Conservation (phyloP, 2,888 invertebrate genomes). For the Drosophila multiciliata region DNA sequence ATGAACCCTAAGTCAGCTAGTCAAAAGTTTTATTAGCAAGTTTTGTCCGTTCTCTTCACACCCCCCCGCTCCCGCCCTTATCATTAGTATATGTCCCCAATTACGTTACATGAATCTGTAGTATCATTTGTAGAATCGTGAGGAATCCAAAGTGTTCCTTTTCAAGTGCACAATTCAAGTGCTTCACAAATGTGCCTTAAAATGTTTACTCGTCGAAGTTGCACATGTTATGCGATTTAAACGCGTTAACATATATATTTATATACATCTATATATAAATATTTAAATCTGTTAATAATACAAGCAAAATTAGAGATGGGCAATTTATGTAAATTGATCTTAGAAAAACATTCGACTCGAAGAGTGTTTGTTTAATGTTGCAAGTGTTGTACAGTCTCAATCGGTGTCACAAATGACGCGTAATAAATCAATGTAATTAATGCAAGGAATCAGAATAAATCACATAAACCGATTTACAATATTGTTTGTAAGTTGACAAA, state of each 20-base stretch:
- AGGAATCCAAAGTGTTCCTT: slow-evolving; percentile 18
- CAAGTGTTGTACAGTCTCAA: neutral
- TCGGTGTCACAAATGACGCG: too few relatives aligned
- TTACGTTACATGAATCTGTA: slow-evolving; percentile 5
- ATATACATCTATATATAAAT: neutral
- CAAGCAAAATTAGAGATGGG: slow-evolving; percentile 40
- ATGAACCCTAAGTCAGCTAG: slow-evolving; percentile 69
- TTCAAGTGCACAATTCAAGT: slow-evolving; percentile 17
- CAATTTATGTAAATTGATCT: slow-evolving; percentile 11
- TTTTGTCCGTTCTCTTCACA: slow-evolving; percentile 19
- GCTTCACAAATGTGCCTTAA: slow-evolving; percentile 51
- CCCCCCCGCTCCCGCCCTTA: neutral
- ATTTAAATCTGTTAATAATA: slow-evolving; percentile 42
- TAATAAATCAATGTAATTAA: too few relatives aligned
- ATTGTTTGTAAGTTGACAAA: too few relatives aligned
- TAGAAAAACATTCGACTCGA: neutral
- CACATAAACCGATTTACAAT: neutral
- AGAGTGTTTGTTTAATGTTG: slow-evolving; percentile 1
- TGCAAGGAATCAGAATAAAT: neutral
- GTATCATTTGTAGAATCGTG: slow-evolving; percentile 12
- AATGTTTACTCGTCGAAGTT: slow-evolving; percentile 29
- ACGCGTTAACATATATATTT: neutral
- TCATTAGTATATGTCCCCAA: slow-evolving; percentile 13
- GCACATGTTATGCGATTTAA: slow-evolving; percentile 32
- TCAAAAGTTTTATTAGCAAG: slow-evolving; percentile 34